A percentile compares a stretch with the other conserved stretches of the same genome.
phyloP scores from a whole-genome alignment of 2,113 vertebrate genomes.

The Galbula dea region DNA sequence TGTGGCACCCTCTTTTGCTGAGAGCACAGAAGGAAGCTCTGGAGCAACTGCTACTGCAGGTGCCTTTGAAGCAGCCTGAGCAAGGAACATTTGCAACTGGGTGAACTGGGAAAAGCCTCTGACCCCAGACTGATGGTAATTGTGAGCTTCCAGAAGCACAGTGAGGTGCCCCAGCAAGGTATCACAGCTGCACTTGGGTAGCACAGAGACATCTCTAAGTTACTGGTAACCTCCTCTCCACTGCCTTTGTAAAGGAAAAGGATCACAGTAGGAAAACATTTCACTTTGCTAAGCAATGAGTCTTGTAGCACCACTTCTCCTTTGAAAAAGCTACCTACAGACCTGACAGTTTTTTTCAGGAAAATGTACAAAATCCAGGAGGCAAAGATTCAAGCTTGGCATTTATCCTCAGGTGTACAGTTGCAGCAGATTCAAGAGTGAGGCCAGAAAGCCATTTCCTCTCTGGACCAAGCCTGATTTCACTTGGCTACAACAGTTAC shows the following conservation, averaged over 20 bases:
- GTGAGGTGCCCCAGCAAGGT: neutral
- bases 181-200: rapidly evolving
- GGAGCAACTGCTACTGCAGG: neutral
- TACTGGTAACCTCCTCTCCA: neutral
- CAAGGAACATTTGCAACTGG: neutral
- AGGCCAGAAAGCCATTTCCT: neutral
- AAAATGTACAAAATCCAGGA: neutral
- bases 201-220: neutral
- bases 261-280: neutral
- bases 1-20: rapidly evolving
- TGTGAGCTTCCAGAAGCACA: neutral
- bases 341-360: neutral
- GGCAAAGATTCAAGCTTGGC: neutral
- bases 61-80: neutral
- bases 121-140: neutral
- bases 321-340: neutral
- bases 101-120: neutral
- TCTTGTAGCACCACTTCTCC: neutral
- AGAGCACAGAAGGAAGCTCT: neutral
- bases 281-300: neutral
- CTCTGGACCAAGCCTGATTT: neutral
- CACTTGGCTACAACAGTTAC: neutral
- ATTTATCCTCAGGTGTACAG: neutral
- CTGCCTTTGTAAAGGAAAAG: neutral
- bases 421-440: neutral